Percentiles rank a stretch among this genome's conserved stretches.
Evolutionary conservation across 1,140 invertebrate species (phyloP).

Genomic region (Drosophila tani): DNA sequence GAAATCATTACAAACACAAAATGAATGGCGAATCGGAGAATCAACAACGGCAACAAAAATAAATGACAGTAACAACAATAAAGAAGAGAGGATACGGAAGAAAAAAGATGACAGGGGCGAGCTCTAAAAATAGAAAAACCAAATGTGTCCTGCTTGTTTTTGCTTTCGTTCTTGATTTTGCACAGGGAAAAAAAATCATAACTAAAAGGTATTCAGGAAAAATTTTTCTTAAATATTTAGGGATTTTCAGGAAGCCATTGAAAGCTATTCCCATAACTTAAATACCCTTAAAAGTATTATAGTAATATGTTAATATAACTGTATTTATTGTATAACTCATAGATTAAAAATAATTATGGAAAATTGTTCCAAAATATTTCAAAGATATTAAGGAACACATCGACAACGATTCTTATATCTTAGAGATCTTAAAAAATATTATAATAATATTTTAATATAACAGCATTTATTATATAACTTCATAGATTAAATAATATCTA

Average conservation of each 20-base stretch:
- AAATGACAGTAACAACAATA: constrained; percentile 20
- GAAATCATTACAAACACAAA: constrained; percentile 79
- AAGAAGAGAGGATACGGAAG: constrained; percentile 6
- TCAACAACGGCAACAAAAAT: constrained; percentile 45
- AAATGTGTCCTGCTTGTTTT: constrained; percentile 38
- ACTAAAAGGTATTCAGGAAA: not conserved
- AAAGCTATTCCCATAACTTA: not conserved
- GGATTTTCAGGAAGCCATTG: not conserved
- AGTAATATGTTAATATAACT: no score
- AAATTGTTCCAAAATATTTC: no score
- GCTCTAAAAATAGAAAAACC: constrained; percentile 64
- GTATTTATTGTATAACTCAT: no score
- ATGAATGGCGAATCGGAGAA: constrained; percentile 75
- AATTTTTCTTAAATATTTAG: not conserved
- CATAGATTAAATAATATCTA: no score
- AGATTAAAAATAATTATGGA: no score
- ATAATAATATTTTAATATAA: no score
- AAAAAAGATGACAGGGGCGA: constrained; percentile 35
- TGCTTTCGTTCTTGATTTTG: constrained; percentile 27
- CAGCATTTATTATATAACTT: no score
- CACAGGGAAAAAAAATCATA: not conserved
- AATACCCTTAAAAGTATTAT: not conserved
- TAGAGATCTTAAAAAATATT: no score
- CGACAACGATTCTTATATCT: no score
- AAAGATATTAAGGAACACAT: no score